phyloP scores from a whole-genome alignment of 1,140 invertebrate genomes.

The Euborellia annulipes region DNA sequence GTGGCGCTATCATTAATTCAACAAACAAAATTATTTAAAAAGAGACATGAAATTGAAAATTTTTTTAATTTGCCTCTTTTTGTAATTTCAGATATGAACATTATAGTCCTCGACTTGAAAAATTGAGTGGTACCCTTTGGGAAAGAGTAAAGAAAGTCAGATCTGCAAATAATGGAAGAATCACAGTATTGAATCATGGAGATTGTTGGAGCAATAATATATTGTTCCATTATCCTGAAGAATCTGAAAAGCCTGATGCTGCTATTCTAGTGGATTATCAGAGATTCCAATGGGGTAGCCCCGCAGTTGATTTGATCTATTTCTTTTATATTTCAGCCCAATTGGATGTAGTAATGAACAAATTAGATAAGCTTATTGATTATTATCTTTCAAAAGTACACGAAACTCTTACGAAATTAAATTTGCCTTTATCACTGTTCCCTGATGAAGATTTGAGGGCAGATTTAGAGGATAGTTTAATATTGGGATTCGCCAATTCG shows the following conservation, averaged over 20 bases:
- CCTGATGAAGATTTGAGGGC: constrained; percentile 23
- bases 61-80: no score
- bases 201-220: constrained; percentile 17
- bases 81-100: not conserved
- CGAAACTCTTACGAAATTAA: constrained; percentile 23
- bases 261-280: constrained; percentile 14
- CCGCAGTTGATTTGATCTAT: constrained; percentile 37
- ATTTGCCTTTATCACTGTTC: constrained; percentile 26
- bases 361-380: constrained; percentile 24
- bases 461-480: constrained; percentile 19
- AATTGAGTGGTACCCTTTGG: not conserved
- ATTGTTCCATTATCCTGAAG: constrained; percentile 10
- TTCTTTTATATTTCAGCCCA: constrained; percentile 35
- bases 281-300: constrained; percentile 23
- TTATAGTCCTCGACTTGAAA: not conserved
- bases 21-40: no score
- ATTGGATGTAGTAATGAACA: constrained; percentile 21
- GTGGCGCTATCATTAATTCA: no score
- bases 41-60: no score
- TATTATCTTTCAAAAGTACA: constrained; percentile 26
- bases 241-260: not conserved
- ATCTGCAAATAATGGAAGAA: not conserved
- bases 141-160: not conserved
- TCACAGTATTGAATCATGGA: constrained; percentile 10
- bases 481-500: constrained; percentile 20